Evolutionary conservation across 2,888 invertebrate genomes (phyloP).

Genomic region (Drosophila lutescens): DNA sequence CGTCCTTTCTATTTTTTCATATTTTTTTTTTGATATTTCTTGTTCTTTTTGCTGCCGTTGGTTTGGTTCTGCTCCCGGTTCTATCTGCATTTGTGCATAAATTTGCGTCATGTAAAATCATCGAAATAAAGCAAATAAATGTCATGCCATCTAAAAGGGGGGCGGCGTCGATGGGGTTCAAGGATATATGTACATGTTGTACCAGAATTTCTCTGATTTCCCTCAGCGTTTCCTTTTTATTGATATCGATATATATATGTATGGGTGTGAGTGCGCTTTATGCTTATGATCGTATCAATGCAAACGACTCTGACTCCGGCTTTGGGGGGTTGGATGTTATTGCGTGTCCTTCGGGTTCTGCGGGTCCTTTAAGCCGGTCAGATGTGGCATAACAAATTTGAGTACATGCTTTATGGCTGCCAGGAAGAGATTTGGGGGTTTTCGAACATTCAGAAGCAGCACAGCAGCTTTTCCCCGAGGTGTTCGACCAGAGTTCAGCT

Average conservation of each 20-base stretch:
- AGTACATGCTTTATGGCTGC: conserved; percentile 40
- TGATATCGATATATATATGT: conserved; percentile 49
- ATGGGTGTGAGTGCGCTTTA: conserved; percentile 48
- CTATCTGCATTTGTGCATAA: conserved; percentile 58
- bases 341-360: conserved; percentile 45
- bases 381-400: conserved; percentile 44
- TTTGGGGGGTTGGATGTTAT: conserved; percentile 25
- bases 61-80: conserved; percentile 18
- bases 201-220: conserved; percentile 36
- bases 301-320: conserved; percentile 32
- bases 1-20: conserved; percentile 16
- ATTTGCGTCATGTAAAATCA: conserved; percentile 73
- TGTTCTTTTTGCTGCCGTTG: conserved; percentile 10
- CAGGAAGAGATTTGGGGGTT: conserved; percentile 26
- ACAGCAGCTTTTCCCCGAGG: conserved; percentile 1
- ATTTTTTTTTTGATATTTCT: conserved; percentile 27
- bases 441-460: background rate
- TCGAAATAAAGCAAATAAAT: conserved; percentile 77
- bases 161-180: conserved; percentile 1
- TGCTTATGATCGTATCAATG: conserved; percentile 68
- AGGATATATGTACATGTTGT: conserved; percentile 14
- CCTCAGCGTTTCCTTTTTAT: conserved; percentile 42
- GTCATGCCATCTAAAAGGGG: conserved; percentile 44
- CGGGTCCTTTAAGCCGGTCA: conserved; percentile 35
- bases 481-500: conserved; percentile 25